Percentiles rank a stretch among this genome's conserved stretches.
These are phyloP conservation scores for Helicoverpa armigera DNA, from an alignment of 1,140 invertebrate species.

Conservation along the genomic window DNA sequence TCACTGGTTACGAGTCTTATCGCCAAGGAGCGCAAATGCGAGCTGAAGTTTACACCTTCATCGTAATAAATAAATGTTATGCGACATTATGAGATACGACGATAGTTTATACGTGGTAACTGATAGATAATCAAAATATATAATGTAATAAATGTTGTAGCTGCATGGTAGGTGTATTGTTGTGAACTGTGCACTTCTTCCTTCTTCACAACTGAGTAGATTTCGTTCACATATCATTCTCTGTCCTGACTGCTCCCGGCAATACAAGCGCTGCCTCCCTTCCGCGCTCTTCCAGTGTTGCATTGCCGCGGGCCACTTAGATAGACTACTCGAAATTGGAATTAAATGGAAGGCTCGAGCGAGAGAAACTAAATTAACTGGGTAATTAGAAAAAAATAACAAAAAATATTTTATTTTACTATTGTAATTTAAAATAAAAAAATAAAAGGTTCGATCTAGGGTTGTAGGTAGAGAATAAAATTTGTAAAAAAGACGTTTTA, in stretches of 20 bases:
- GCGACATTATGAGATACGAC: slow-evolving; percentile 31
- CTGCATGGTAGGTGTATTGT: slow-evolving; percentile 58
- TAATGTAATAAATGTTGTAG: slow-evolving; percentile 50
- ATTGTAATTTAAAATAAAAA: slow-evolving; percentile 62
- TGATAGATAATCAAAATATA: slow-evolving; percentile 46
- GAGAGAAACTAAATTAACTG: slow-evolving; percentile 43
- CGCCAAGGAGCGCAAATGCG: too few relatives aligned
- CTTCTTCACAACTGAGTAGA: slow-evolving; percentile 53
- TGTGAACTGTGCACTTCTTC: slow-evolving; percentile 67
- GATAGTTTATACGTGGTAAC: slow-evolving; percentile 16
- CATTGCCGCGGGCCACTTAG: slow-evolving; percentile 41
- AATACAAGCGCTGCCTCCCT: slow-evolving; percentile 37
- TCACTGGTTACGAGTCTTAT: too few relatives aligned
- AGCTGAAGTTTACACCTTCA: too few relatives aligned
- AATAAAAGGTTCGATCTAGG: slow-evolving; percentile 54
- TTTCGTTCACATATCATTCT: slow-evolving; percentile 65
- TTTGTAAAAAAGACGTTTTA: slow-evolving; percentile 48
- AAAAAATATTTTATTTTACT: slow-evolving; percentile 58
- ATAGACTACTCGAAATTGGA: slow-evolving; percentile 48
- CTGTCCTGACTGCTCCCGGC: slow-evolving; percentile 1
- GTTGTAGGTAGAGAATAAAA: slow-evolving; percentile 74
- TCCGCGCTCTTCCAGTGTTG: slow-evolving; percentile 20
- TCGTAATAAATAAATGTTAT: too few relatives aligned
- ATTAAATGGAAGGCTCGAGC: slow-evolving; percentile 48
- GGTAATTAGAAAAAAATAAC: slow-evolving; percentile 47